Conservation (phyloP, 2,113 vertebrate species). For the Siniperca chuatsi region DNA sequence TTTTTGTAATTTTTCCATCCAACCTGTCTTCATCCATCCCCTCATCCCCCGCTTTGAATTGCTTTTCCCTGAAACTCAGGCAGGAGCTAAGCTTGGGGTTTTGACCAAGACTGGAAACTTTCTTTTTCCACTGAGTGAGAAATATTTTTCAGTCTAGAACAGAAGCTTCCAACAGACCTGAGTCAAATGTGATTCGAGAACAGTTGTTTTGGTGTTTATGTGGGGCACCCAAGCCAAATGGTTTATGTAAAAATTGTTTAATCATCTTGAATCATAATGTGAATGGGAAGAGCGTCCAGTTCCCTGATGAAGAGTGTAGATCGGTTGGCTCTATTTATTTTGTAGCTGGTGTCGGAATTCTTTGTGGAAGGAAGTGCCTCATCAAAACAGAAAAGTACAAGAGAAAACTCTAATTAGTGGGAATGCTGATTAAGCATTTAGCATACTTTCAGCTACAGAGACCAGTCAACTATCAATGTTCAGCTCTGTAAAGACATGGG, state of each 20-base stretch:
- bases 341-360: background rate
- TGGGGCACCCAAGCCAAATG: background rate
- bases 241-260: conserved; percentile 1
- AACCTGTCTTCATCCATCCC: conserved; percentile 23
- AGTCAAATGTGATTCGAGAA: conserved; percentile 34
- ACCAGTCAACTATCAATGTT: too few relatives aligned
- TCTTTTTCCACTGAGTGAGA: conserved; percentile 11
- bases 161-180: background rate
- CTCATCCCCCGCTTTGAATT: conserved; percentile 37
- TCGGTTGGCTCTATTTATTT: background rate
- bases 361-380: background rate
- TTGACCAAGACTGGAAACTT: conserved; percentile 28
- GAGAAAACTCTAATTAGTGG: background rate
- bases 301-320: background rate
- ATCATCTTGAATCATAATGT: background rate
- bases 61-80: conserved; percentile 42
- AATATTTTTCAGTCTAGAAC: background rate
- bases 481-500: too few relatives aligned
- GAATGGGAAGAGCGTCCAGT: background rate
- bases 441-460: too few relatives aligned
- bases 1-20: background rate
- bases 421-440: too few relatives aligned
- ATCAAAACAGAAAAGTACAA: background rate
- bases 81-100: conserved; percentile 29
- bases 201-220: background rate